Evolutionary conservation across 2,113 vertebrate species (phyloP).

Genomic region (Hepsetus odoe): DNA sequence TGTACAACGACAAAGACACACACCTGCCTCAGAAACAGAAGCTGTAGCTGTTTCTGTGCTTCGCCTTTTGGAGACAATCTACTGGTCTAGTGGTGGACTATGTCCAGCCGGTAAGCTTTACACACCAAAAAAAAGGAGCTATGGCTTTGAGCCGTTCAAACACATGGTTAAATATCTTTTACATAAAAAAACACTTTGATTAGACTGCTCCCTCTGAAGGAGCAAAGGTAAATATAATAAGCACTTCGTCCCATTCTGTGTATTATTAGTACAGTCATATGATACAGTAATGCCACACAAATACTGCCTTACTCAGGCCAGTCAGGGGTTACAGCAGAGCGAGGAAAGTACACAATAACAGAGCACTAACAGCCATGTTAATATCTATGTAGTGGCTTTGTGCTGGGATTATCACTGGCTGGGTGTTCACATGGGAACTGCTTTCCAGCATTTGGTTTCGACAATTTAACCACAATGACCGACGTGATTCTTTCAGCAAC

Average conservation of each 20-base stretch:
- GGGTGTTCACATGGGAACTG: neutral
- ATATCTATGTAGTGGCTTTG: neutral
- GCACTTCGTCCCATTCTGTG: constrained; percentile 30
- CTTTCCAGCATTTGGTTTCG: neutral
- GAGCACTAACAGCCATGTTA: neutral
- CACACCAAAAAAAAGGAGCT: neutral
- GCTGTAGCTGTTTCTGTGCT: constrained; percentile 19
- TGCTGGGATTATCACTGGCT: constrained; percentile 16
- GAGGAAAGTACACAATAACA: constrained; percentile 1
- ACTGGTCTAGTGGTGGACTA: constrained; percentile 17
- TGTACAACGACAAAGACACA: constrained; percentile 18
- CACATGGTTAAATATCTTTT: constrained; percentile 34
- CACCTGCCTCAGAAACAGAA: constrained; percentile 7
- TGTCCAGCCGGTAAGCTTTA: constrained; percentile 24
- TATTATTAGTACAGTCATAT: constrained; percentile 19
- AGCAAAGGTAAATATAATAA: constrained; percentile 33
- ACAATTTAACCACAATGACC: neutral
- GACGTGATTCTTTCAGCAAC: neutral
- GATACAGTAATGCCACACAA: constrained; percentile 16
- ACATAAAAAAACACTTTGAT: constrained; percentile 30
- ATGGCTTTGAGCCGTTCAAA: constrained; percentile 25
- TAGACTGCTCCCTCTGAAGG: neutral
- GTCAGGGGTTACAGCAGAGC: constrained; percentile 8
- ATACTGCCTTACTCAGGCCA: neutral
- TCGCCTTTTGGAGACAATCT: constrained; percentile 51